phyloP scores from a whole-genome alignment of 2,888 invertebrate genomes.

The Hemistola chrysoprasaria region DNA sequence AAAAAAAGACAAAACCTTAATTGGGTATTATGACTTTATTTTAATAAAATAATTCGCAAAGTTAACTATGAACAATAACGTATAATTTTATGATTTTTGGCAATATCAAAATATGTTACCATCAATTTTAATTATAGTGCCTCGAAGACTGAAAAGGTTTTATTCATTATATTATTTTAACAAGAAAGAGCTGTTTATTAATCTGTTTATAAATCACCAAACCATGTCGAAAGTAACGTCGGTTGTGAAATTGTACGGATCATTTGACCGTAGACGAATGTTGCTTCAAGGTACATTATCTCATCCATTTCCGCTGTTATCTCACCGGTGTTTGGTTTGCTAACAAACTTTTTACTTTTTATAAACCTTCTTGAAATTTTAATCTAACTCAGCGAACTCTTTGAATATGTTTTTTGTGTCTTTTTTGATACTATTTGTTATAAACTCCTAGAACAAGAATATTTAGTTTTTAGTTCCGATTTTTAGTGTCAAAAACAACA shows the following conservation, averaged over 20 bases:
- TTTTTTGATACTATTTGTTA: no score
- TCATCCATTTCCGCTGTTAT: conserved; percentile 54
- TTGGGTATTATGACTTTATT: no score
- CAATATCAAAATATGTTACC: neutral
- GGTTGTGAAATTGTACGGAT: conserved; percentile 45
- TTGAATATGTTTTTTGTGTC: no score
- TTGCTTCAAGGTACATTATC: conserved; percentile 53
- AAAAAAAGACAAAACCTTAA: no score
- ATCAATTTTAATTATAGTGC: no score
- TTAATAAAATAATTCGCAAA: no score
- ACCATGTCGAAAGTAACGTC: conserved; percentile 40
- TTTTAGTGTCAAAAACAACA: no score
- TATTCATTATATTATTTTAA: conserved; percentile 9
- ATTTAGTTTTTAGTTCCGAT: no score
- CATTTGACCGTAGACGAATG: conserved; percentile 42
- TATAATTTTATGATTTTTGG: conserved; percentile 3
- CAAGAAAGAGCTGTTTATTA: conserved; percentile 30
- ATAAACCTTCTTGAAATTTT: conserved; percentile 5
- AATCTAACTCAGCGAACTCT: no score
- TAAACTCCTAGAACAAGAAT: no score
- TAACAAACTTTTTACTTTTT: conserved; percentile 21
- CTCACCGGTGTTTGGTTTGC: conserved; percentile 37
- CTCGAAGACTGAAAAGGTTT: no score
- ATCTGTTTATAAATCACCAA: conserved; percentile 28
- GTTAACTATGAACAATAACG: no score